Conservation (phyloP, 2,888 invertebrate genomes). For the Pterobdella sp. region DNA sequence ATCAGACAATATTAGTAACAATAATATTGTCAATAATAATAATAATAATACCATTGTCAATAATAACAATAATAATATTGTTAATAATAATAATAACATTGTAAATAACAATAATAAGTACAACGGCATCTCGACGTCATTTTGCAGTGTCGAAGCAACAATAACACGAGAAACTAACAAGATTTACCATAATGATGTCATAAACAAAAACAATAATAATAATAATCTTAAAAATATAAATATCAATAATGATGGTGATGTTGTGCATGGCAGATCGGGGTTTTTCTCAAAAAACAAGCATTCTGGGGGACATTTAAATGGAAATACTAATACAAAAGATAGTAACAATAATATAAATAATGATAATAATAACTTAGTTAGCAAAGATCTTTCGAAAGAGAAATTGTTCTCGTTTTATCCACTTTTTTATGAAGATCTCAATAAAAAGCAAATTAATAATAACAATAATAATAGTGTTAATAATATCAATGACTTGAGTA, state of each 20-base stretch:
- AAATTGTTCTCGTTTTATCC: conserved; percentile 24
- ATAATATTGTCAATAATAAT: not conserved
- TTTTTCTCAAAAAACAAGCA: not conserved
- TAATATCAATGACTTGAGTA: not conserved
- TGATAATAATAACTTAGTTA: not conserved
- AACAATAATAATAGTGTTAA: not conserved
- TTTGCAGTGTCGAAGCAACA: too few species aligned
- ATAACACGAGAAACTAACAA: too few species aligned
- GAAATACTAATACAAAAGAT: not conserved
- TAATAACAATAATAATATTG: not conserved
- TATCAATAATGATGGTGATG: too few species aligned
- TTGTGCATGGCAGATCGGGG: too few species aligned
- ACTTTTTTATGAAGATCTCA: conserved; percentile 3
- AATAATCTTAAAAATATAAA: too few species aligned
- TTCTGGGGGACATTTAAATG: not conserved
- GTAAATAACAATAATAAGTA: not conserved
- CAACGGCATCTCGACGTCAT: too few species aligned
- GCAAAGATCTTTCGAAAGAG: not conserved
- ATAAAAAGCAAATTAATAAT: not conserved
- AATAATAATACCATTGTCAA: not conserved
- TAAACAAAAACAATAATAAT: too few species aligned
- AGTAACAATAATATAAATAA: not conserved
- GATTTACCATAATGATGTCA: too few species aligned
- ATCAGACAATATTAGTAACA: not conserved
- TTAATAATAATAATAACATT: conserved; percentile 3